Base-by-base conservation (phyloP, 2,113 vertebrate species). In the Nothocercus julius region DNA sequence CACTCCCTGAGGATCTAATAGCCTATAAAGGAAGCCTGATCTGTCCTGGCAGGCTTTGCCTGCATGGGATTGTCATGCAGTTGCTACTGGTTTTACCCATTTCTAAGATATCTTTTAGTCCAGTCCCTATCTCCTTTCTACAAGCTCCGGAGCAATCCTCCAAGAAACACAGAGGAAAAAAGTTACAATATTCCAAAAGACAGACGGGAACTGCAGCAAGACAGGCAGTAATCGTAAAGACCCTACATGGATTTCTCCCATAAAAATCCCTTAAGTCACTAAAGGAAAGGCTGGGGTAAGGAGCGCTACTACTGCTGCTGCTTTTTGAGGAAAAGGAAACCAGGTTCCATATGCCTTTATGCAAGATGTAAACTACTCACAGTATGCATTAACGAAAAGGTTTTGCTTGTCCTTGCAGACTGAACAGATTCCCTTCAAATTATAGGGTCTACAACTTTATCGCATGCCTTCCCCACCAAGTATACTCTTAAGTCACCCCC, bases 1-100 rank as follows among this genome's bases (percentile, higher is more conserved):
- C 28, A 8, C 53, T 83, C 90, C 79, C 83, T 6, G 20, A 54
- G 34, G 38, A 42, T 13, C 49, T 67, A 20, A 24, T 0, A n/a
- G 45, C 38, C 32, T 1, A 0, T 1, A 9, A 9, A 0, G 7
- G 59, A 42, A 2, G 20, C 80, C 61, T 8, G 24, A 7, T 3
- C 4, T 32, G 4, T 30, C 22, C 2, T 0, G 13, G 44, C 44
- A 88, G 49, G 40, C 59, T 59, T 15, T 7, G 18, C 47, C 69
- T 47, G 10, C 36, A 36, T 36, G 42, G 25, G 15, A 7, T 32
- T 32, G 22, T n/a, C 70, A 40, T 16, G 0, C 40, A 17, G 5
- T 2, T 61, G 56, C 78, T 42, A 13, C 27, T 0, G 0, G 4
- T 69, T 53, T 17, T 30, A 25, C 9, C 63, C 13, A 67, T 9